Percentiles rank a stretch among this genome's conserved stretches.
Conservation (phyloP, 2,888 invertebrate genomes). For the Kryphioiulus occultus region DNA sequence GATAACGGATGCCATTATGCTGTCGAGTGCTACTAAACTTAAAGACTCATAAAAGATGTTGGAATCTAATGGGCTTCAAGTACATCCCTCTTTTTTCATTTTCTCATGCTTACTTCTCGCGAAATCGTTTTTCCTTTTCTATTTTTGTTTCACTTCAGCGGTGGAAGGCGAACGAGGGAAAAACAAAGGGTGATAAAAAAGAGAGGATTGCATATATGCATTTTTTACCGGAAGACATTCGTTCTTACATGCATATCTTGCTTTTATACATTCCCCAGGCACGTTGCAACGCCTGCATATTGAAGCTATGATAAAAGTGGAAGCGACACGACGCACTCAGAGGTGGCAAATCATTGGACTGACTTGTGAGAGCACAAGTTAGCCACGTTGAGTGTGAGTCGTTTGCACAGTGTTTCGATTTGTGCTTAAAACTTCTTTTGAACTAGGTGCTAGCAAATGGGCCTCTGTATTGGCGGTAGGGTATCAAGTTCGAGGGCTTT, state of each 20-base stretch:
- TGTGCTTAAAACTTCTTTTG: no score
- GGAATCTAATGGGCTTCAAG: constrained; percentile 23
- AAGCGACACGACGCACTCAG: no score
- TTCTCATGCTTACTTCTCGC: constrained; percentile 9
- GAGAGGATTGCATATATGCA: neutral
- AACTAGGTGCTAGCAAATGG: no score
- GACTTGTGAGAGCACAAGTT: no score
- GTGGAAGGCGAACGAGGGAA: neutral
- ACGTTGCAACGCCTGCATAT: neutral
- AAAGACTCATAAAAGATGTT: constrained; percentile 23
- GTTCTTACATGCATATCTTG: neutral
- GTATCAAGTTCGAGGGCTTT: no score
- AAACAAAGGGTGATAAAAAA: constrained; percentile 13
- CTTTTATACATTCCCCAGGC: neutral
- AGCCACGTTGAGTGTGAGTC: no score
- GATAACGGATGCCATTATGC: constrained; percentile 1
- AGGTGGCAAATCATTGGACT: no score
- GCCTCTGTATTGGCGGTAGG: no score
- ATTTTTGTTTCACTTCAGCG: neutral
- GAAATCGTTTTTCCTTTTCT: neutral
- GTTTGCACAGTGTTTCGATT: no score
- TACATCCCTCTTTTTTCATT: constrained; percentile 16
- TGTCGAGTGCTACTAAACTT: constrained; percentile 17
- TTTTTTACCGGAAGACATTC: neutral
- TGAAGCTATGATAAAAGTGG: no score